Evolutionary conservation across 2,113 vertebrate genomes (phyloP).

Genomic region (Phrynosoma blainvillii): DNA sequence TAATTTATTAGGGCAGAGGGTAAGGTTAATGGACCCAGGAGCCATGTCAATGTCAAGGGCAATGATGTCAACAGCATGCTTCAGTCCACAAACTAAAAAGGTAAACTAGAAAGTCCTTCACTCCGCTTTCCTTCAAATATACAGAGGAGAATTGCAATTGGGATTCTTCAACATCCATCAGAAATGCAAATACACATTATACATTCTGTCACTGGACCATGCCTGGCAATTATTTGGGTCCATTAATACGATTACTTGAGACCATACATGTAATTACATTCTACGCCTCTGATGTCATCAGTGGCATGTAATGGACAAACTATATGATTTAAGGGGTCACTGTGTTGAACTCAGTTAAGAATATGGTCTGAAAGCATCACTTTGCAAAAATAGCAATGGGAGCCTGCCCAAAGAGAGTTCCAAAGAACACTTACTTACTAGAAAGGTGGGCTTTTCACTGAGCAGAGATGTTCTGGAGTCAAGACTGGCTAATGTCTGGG

Average conservation of each 20-base stretch:
- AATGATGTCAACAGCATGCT: background rate
- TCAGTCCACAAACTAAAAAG: background rate
- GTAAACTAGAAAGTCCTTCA: background rate
- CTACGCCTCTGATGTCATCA: background rate
- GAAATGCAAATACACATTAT: conserved; percentile 26
- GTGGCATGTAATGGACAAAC: rapidly evolving
- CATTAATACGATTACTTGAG: conserved; percentile 12
- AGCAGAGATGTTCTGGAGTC: background rate
- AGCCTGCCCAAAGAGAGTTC: background rate
- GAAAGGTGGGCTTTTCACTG: background rate
- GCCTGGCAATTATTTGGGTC: conserved; percentile 19
- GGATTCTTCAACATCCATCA: background rate
- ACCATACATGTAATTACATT: conserved; percentile 8
- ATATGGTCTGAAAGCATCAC: background rate
- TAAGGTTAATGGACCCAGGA: background rate
- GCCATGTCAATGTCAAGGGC: conserved; percentile 14
- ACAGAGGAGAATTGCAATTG: background rate
- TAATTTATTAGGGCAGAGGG: conserved; percentile 1
- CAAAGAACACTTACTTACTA: background rate
- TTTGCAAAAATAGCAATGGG: rapidly evolving
- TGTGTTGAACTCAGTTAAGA: background rate
- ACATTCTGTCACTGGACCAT: conserved; percentile 32
- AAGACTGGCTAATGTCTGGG: background rate
- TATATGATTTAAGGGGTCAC: rapidly evolving
- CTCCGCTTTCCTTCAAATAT: background rate